Evolutionary conservation across 2,797 vertebrate genomes (phyloP), one percentile per base, ranked within the genome.

Genomic region (Prionace glauca): DNA sequence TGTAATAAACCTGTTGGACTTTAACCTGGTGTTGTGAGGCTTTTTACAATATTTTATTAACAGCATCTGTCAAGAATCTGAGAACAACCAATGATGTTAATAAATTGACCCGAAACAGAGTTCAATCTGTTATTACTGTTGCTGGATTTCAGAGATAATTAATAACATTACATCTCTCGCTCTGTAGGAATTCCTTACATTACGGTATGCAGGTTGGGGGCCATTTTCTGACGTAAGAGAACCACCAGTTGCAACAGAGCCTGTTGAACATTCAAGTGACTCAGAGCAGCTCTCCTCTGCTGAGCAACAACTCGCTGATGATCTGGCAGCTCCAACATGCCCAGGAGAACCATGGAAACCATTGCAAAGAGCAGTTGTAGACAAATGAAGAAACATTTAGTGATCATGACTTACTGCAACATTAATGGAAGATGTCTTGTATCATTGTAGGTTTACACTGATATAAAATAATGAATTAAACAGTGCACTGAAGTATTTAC

Each of bases 331-430:
- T 8, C 29, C 26, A 0, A 32, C 0, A 5, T 95, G 93, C 71
- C 93, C 93, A 60, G 93, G 93, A 56, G 5, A 95, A 56, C 71
- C 71, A 77, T 95, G 93, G 93, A 95, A n/a, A 29, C 8, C 45
- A 41, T 56, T 74, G 50, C 2, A 7, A n/a, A 45, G 16, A 1
- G 45, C 20, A 32, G 10, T 2, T 72, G 29, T 20, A 41, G 50
- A 69, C 45, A n/a, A 20, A 1, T 18, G 56, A 65, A n/a, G 65
- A 32, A n/a, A 9, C 88, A 32, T 18, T 56, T 2, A 22, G n/a
- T 69, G 65, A 69, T 69, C 9, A 1, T 56, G 93, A 50, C 71
- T 74, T 60, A 74, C 12, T 18, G 45, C 16, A 5, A 0, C 1
- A 9, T 77, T 1, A 32, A 8, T 8, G 26, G 32, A 29, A 29